These are phyloP conservation scores for Phthorimaea operculella DNA, from an alignment of 1,140 invertebrate species.

Conservation along the genomic window DNA sequence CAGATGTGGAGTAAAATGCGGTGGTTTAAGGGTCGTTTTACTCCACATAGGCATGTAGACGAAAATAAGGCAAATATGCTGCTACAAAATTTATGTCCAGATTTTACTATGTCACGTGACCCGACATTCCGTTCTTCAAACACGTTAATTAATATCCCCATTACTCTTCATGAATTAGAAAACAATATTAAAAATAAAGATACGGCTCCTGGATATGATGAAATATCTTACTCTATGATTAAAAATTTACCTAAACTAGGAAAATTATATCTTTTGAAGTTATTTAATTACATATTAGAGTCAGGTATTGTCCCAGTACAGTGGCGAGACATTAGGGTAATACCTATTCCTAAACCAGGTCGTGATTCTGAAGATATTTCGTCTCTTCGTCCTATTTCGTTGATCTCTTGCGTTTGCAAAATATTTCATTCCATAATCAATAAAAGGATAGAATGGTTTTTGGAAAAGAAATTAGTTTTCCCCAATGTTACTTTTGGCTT, in stretches of 20 bases:
- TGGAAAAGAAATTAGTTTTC: conserved; percentile 8
- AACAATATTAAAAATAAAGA: background rate
- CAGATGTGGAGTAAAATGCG: conserved; percentile 1
- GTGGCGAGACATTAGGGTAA: conserved; percentile 40
- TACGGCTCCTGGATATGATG: conserved; percentile 21
- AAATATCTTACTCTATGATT: conserved; percentile 25
- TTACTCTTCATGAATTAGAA: background rate
- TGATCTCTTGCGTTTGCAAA: conserved; percentile 28
- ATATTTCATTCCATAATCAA: conserved; percentile 19
- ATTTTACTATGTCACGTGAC: background rate
- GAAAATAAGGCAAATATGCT: background rate
- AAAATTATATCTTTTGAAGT: conserved; percentile 9
- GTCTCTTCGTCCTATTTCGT: conserved; percentile 29
- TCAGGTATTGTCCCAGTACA: conserved; percentile 21
- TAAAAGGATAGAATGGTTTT: conserved; percentile 18
- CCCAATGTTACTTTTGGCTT: conserved; percentile 12
- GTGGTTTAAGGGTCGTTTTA: background rate
- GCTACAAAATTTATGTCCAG: background rate
- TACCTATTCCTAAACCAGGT: conserved; percentile 34
- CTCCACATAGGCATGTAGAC: background rate
- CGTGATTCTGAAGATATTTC: conserved; percentile 11
- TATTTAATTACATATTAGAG: conserved; percentile 22
- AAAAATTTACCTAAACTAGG: conserved; percentile 12
- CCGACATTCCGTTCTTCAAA: background rate
- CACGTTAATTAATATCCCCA: background rate